These are phyloP conservation scores for Buteo buteo DNA, from an alignment of 2,113 vertebrate species.

Conservation along the genomic window DNA sequence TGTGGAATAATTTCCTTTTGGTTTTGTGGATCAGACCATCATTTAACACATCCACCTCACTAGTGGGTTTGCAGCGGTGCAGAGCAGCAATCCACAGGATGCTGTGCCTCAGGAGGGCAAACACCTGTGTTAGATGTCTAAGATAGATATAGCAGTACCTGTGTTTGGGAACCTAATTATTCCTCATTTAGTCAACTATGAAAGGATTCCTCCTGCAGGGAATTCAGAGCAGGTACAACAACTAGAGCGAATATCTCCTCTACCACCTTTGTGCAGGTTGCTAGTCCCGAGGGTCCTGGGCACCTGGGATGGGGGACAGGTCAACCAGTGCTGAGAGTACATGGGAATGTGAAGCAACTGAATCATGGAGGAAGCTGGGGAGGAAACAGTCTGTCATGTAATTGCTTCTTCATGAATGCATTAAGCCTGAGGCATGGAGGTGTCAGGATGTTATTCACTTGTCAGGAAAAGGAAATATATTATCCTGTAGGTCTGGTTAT, in stretches of 20 bases:
- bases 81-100: background rate
- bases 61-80: background rate
- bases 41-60: background rate
- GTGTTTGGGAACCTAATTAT: background rate
- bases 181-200: background rate
- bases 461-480: conserved; percentile 22
- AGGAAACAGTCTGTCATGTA: background rate
- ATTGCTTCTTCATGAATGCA: conserved; percentile 6
- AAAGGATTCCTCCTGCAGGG: background rate
- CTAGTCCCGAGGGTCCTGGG: background rate
- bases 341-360: background rate
- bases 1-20: background rate
- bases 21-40: background rate
- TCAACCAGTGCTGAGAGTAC: background rate
- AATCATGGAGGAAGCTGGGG: background rate
- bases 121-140: background rate
- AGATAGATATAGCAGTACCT: background rate
- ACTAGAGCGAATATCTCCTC: background rate
- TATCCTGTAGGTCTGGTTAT: background rate
- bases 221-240: background rate
- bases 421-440: background rate
- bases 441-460: conserved; percentile 6
- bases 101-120: background rate
- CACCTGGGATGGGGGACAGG: background rate
- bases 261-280: background rate